Conservation (phyloP, 2,797 vertebrate species). For the Loris lydekkerianus region DNA sequence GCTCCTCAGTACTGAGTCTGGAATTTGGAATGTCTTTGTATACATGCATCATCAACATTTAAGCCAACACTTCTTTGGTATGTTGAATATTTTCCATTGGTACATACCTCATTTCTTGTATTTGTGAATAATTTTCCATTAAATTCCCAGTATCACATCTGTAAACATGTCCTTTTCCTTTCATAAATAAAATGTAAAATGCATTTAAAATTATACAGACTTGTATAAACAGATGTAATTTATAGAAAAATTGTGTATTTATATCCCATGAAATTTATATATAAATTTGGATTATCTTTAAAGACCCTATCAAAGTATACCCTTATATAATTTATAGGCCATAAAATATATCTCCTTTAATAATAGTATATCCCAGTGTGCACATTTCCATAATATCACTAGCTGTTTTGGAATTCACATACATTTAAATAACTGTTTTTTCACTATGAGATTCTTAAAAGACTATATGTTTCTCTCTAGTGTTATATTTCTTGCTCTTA, state of each 20-base stretch:
- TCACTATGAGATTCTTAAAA: constrained; percentile 33
- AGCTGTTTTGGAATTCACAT: constrained; percentile 61
- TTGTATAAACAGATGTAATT: constrained; percentile 62
- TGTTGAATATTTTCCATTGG: constrained; percentile 72
- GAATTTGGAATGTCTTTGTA: constrained; percentile 63
- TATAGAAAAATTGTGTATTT: constrained; percentile 77
- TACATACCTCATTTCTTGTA: not conserved
- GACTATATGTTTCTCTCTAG: not conserved
- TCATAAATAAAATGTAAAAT: constrained; percentile 73
- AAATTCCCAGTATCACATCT: constrained; percentile 73
- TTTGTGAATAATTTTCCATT: constrained; percentile 39
- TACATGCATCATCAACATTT: not conserved
- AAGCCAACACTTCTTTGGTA: not conserved
- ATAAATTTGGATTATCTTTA: constrained; percentile 79
- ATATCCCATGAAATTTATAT: not conserved
- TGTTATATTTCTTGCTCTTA: constrained; percentile 66
- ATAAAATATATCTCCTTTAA: constrained; percentile 77
- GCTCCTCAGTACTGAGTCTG: constrained; percentile 58
- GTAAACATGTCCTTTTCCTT: constrained; percentile 73
- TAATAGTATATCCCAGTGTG: constrained; percentile 53
- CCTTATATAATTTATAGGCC: constrained; percentile 82
- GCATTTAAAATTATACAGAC: constrained; percentile 7
- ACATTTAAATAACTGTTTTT: constrained; percentile 64
- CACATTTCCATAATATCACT: constrained; percentile 1
- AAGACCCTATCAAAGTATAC: constrained; percentile 82